Conservation (phyloP, 30 jellyfish, hydroid and myxozoan species). For the Aurelia sp. region DNA sequence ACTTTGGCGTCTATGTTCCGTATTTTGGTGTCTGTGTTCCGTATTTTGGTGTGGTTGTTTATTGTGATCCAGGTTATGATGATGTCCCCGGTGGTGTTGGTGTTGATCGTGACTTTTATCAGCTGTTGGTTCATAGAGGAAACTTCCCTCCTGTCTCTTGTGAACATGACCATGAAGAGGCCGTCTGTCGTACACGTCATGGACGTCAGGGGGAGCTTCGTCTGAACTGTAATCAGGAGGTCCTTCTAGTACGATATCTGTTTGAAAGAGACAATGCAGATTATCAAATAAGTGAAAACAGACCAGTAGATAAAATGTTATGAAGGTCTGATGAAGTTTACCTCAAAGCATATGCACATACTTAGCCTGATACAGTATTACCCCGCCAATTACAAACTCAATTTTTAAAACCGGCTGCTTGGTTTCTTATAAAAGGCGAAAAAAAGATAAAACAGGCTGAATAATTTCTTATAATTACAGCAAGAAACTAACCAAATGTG, state of each 20-base stretch:
- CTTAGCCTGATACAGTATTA: no score
- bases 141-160: slow-evolving; percentile 7
- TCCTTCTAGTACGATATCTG: slow-evolving; percentile 62
- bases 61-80: neutral
- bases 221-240: slow-evolving; percentile 44
- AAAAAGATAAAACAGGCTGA: no score
- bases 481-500: no score
- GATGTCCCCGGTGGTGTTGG: slow-evolving; percentile 1
- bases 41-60: neutral
- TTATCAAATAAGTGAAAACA: neutral
- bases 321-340: no score
- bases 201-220: slow-evolving; percentile 16
- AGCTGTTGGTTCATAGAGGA: slow-evolving; percentile 35
- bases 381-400: no score
- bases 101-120: neutral
- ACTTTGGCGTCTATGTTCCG: no score
- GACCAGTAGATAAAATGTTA: no score
- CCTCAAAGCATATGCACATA: no score
- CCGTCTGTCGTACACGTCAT: neutral
- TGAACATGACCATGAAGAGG: neutral
- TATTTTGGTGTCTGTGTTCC: neutral
- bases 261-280: no score
- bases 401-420: no score
- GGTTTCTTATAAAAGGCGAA: no score
- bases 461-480: no score